These are phyloP conservation scores for Callaeas wilsoni DNA, from an alignment of 2,113 vertebrate genomes.

Conservation along the genomic window DNA sequence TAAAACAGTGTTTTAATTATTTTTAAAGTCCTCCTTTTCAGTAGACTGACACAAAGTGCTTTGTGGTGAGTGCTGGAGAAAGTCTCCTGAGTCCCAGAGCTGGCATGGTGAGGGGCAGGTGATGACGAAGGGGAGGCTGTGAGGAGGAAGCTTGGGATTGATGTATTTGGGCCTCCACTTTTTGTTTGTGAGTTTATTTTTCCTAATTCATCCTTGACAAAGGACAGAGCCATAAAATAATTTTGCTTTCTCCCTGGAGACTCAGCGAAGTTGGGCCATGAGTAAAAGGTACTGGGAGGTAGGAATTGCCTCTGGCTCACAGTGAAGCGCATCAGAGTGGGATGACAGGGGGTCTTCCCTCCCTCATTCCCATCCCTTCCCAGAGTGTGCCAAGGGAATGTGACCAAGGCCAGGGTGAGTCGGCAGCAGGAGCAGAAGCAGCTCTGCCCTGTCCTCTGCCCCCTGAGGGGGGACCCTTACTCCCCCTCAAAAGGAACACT, in stretches of 20 bases:
- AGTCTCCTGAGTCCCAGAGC: background rate
- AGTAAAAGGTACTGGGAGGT: background rate
- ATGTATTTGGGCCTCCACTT: background rate
- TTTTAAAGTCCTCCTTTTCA: background rate
- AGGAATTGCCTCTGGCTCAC: background rate
- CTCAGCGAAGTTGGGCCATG: fast-evolving
- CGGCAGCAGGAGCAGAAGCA: fast-evolving
- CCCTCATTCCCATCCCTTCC: background rate
- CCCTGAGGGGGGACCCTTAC: background rate
- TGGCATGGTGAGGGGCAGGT: background rate
- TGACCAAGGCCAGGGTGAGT: background rate
- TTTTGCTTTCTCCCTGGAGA: background rate
- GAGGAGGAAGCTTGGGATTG: background rate
- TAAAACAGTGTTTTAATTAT: background rate
- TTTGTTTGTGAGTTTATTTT: constrained; percentile 52
- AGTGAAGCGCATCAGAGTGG: background rate
- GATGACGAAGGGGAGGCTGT: background rate
- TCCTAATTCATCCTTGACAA: constrained; percentile 23
- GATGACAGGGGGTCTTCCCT: background rate
- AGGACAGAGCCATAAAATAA: constrained; percentile 6
- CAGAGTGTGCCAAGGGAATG: background rate
- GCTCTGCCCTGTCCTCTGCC: background rate
- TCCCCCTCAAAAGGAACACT: background rate
- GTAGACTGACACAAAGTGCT: background rate
- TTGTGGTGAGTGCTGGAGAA: background rate